phyloP scores from a whole-genome alignment of 2,113 vertebrate genomes.

The Psephotus haematonotus region DNA sequence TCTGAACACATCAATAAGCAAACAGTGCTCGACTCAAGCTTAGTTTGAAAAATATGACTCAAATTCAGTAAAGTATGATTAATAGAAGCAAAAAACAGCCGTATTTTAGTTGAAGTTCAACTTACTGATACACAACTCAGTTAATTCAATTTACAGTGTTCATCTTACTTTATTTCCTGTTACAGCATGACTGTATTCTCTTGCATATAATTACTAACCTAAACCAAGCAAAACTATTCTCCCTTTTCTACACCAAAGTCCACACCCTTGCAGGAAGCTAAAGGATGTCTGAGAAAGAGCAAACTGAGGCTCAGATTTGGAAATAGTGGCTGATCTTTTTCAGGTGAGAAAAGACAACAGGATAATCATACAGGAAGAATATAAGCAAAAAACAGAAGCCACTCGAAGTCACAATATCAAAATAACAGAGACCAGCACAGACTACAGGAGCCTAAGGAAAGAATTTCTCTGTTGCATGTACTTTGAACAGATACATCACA shows the following conservation, averaged over 20 bases:
- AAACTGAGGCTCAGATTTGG: background rate
- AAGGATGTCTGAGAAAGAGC: background rate
- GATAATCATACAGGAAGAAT: background rate
- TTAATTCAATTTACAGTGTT: background rate
- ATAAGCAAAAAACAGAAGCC: background rate
- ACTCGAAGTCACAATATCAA: background rate
- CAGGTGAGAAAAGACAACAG: background rate
- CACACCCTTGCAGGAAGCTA: background rate
- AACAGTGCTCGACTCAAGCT: background rate
- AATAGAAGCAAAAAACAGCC: background rate
- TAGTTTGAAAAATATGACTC: background rate
- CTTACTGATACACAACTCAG: background rate
- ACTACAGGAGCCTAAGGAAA: background rate
- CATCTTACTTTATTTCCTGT: background rate
- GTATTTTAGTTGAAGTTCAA: background rate
- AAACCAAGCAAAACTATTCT: background rate
- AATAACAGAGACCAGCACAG: background rate
- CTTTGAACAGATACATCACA: background rate
- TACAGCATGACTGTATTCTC: background rate
- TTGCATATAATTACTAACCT: background rate
- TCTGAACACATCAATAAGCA: background rate
- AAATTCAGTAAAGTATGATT: slow-evolving; percentile 9
- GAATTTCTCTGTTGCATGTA: background rate
- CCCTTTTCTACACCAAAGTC: background rate
- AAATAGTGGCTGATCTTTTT: background rate